Conservation (phyloP, 2,888 invertebrate species). For the Dexiosoma caninum region DNA sequence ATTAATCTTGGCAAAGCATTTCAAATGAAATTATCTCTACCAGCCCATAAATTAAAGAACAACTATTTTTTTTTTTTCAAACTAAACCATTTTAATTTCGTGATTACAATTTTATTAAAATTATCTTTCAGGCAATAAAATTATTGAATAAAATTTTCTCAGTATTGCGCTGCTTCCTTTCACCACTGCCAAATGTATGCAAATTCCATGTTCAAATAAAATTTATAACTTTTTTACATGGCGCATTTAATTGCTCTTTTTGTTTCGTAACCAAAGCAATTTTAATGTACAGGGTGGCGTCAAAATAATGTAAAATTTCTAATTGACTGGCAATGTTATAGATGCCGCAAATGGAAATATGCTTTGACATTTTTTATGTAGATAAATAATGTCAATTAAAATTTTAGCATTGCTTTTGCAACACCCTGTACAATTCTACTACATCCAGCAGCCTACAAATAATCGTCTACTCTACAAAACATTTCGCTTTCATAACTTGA, state of each 20-base stretch:
- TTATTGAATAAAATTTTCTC: not conserved
- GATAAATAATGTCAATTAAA: too few relatives aligned
- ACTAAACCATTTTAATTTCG: not conserved
- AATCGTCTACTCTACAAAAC: not conserved
- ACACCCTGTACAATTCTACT: too few relatives aligned
- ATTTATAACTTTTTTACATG: slow-evolving; percentile 1
- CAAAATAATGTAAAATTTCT: too few relatives aligned
- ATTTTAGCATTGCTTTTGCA: too few relatives aligned
- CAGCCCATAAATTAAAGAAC: not conserved
- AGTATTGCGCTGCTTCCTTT: too few relatives aligned
- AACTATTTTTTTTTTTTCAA: not conserved
- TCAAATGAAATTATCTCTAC: too few relatives aligned
- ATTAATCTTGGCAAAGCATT: too few relatives aligned
- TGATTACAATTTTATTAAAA: not conserved
- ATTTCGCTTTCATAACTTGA: not conserved
- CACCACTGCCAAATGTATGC: too few relatives aligned
- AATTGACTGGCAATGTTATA: too few relatives aligned
- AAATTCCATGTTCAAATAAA: not conserved
- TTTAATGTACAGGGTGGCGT: too few relatives aligned
- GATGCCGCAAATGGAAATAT: too few relatives aligned
- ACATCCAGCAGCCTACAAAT: not conserved
- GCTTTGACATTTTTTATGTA: too few relatives aligned
- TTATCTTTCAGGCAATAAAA: slow-evolving; percentile 1
- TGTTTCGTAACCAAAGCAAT: not conserved
- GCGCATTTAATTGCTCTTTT: not conserved